Evolutionary conservation across 2,888 invertebrate species (phyloP).

Genomic region (Synergus itoensis): DNA sequence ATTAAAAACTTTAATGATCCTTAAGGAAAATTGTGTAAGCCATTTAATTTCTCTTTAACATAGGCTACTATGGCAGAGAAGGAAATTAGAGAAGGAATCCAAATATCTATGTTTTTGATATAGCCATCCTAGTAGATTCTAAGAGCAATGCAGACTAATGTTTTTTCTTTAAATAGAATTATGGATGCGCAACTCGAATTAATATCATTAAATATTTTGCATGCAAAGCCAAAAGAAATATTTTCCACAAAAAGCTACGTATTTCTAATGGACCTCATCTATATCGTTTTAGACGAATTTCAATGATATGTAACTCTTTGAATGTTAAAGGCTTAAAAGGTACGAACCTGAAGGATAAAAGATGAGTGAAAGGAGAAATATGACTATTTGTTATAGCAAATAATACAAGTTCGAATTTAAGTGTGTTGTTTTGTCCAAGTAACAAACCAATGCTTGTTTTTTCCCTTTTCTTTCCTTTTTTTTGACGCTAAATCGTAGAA

Average conservation of each 20-base stretch:
- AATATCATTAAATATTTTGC: too few species aligned
- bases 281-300: too few species aligned
- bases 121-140: not conserved
- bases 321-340: too few species aligned
- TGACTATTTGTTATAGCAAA: too few species aligned
- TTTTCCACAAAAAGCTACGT: too few species aligned
- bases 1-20: not conserved
- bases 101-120: not conserved
- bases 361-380: too few species aligned
- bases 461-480: slow-evolving; percentile 17
- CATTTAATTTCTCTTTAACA: not conserved
- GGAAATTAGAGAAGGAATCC: not conserved
- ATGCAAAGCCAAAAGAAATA: too few species aligned
- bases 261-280: too few species aligned
- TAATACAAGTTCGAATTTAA: not conserved
- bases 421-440: slow-evolving; percentile 64
- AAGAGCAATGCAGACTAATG: slow-evolving; percentile 12
- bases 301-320: too few species aligned
- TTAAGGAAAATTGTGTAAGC: not conserved
- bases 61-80: not conserved
- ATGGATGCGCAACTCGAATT: not conserved
- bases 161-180: not conserved
- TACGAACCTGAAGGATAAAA: too few species aligned
- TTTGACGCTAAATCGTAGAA: slow-evolving; percentile 17
- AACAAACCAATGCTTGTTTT: slow-evolving; percentile 37